Evolutionary conservation across 2,888 invertebrate genomes (phyloP), one percentile per base, ranked within the genome.

Genomic region (Lasioglossum figueresi): DNA sequence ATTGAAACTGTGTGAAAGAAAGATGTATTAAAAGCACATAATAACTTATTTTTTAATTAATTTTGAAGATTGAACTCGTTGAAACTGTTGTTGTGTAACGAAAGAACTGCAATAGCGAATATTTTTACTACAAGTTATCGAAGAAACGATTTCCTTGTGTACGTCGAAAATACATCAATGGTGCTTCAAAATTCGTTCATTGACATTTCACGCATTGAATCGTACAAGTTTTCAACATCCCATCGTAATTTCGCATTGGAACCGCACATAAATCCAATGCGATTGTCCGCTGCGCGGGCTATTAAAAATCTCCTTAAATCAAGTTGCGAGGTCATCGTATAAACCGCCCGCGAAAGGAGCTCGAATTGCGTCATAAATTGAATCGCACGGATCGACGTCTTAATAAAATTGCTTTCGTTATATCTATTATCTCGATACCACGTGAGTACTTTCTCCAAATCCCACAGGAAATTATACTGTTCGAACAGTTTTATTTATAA

Each of bases 271-370:
- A 82, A 82, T 82, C 48, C 70, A 5, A 12, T 10, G 14, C 71
- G 40, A 76, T 63, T 71, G 81, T 75, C 63, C 71, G 71, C 63
- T 63, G 40, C 40, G 45, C 75, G 37, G 8, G 63, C 83, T 73
- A 83, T 83, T 83, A 81, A 82, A 83, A 83, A 83, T 83, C 82
- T 73, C 56, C 52, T 48, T 81, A 83, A 83, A 81, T 82, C 82
- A 84, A 82, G 70, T 59, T 63, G 37, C 71, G 71, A 48, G 75
- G 80, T 78, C 77, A 78, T 52, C 52, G 74, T 63, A 82, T 77
- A 83, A 76, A 83, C 76, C 45, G 45, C 4, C 34, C n/a, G 31
- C 66, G 72, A 48, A 68, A 66, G 52, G 59, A 76, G 84, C 76
- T 76, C 66, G 75, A 84, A 79, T 83, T 74, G 83, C 43, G 43